Base-by-base conservation (phyloP, 2,113 vertebrate species). In the Amblyornis subalaris region DNA sequence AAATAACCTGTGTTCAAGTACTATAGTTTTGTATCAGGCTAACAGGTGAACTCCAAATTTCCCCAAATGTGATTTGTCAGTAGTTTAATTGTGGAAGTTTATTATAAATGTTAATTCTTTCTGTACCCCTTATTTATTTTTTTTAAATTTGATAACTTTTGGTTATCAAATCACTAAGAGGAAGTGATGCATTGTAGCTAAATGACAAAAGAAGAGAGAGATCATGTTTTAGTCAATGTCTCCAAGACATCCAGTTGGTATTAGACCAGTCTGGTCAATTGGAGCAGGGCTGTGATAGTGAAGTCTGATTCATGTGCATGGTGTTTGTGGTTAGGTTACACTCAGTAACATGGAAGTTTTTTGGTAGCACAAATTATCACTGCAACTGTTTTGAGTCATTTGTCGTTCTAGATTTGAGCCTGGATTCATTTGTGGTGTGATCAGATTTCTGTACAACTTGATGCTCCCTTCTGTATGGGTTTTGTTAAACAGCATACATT, bases 81-180 rank as follows among this genome's bases (percentile, higher is more conserved):
- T 40, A 67, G 23, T 20, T 73, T 64, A 29, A 42, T 58, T 66
- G 53, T 28, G 24, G 16, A 87, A 50, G 15, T 35, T 62, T 7
- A 12, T 54, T 45, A 26, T 12, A 65, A 45, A 55, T 45, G 1
- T n/a, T 47, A 15, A 61, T 74, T 65, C 1, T 65, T 51, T 57
- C 19, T 24, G 2, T 51, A 26, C 2, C 0, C 1, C 6, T 13
- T 48, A 6, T 28, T n/a, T 36, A 7, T 28, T 47, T 73, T 50
- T 61, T 62, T 47, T 72, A 19, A 19, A 33, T 47, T 57, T n/a
- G n/a, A 25, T 65, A 21, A 21, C 1, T 17, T 40, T 81, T 42
- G 6, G n/a, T 73, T 35, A 40, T 55, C 9, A 54, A 35, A 19
- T 26, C 26, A 58, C 11, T 26, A 77, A 84, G 3, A 14, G 7